phyloP scores from a whole-genome alignment of 1,140 invertebrate species.

The Physella acuta region DNA sequence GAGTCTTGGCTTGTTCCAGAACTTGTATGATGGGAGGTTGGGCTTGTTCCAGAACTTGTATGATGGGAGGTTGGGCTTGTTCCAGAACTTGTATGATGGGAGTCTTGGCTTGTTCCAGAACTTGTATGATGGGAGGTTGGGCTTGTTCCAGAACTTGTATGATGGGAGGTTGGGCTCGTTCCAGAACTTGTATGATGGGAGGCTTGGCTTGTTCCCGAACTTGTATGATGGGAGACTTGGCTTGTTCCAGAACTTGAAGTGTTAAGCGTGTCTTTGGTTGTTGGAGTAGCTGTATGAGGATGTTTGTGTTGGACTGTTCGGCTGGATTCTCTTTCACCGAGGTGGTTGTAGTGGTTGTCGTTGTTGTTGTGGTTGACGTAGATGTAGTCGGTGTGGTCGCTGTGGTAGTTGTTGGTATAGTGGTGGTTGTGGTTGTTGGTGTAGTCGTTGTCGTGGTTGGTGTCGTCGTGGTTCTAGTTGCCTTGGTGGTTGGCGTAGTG shows the following conservation, averaged over 20 bases:
- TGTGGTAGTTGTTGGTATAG: not conserved
- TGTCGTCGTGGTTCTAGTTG: constrained; percentile 13
- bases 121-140: no score
- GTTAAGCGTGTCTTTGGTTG: not conserved
- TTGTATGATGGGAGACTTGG: no score
- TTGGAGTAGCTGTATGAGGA: not conserved
- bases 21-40: not conserved
- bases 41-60: no score
- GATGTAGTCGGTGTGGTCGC: not conserved
- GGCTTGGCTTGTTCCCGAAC: no score
- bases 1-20: not conserved
- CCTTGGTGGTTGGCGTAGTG: constrained; percentile 5
- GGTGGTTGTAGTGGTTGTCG: not conserved
- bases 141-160: no score
- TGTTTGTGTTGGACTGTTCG: not conserved
- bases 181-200: no score
- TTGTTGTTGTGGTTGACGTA: not conserved
- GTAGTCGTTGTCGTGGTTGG: constrained; percentile 13
- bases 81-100: no score
- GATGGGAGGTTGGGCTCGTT: no score
- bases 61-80: no score
- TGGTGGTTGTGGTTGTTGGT: constrained; percentile 4
- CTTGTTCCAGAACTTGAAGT: no score
- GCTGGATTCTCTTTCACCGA: not conserved
- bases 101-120: no score